A percentile compares a stretch with the other conserved stretches of the same genome.
phyloP scores from a whole-genome alignment of 2,888 invertebrate genomes.

The Diachrysia chrysitis region DNA sequence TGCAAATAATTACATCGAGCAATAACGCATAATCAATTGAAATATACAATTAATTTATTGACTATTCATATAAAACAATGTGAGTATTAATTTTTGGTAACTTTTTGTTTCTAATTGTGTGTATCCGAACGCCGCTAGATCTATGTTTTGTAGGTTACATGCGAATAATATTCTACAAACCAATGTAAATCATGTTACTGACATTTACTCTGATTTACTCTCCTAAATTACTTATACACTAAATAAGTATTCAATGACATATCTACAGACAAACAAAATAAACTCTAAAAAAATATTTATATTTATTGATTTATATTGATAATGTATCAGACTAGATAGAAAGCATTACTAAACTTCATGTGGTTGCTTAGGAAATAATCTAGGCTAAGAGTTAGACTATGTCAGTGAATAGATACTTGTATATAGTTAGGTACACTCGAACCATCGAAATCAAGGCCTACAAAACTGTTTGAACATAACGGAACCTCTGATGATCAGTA shows the following conservation, averaged over 20 bases:
- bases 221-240: slow-evolving; percentile 45
- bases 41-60: background rate
- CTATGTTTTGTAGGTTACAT: slow-evolving; percentile 37
- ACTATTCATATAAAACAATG: slow-evolving; percentile 5
- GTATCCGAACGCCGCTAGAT: slow-evolving; percentile 47
- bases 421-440: slow-evolving; percentile 35
- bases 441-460: slow-evolving; percentile 1
- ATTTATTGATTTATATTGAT: slow-evolving; percentile 16
- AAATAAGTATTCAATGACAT: slow-evolving; percentile 57
- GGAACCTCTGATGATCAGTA: no score
- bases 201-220: slow-evolving; percentile 18
- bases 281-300: slow-evolving; percentile 20
- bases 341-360: slow-evolving; percentile 32
- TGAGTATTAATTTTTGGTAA: slow-evolving; percentile 40
- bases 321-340: slow-evolving; percentile 44
- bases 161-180: slow-evolving; percentile 26
- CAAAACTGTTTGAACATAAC: background rate
- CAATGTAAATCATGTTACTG: slow-evolving; percentile 16
- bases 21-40: background rate
- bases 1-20: background rate
- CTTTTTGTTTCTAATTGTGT: slow-evolving; percentile 21
- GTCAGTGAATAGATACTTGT: slow-evolving; percentile 50
- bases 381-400: slow-evolving; percentile 22
- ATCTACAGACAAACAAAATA: slow-evolving; percentile 21
- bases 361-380: slow-evolving; percentile 19